Evolutionary conservation across 2,113 vertebrate species (phyloP), one percentile per base, ranked within the genome.

Genomic region (Columba livia): DNA sequence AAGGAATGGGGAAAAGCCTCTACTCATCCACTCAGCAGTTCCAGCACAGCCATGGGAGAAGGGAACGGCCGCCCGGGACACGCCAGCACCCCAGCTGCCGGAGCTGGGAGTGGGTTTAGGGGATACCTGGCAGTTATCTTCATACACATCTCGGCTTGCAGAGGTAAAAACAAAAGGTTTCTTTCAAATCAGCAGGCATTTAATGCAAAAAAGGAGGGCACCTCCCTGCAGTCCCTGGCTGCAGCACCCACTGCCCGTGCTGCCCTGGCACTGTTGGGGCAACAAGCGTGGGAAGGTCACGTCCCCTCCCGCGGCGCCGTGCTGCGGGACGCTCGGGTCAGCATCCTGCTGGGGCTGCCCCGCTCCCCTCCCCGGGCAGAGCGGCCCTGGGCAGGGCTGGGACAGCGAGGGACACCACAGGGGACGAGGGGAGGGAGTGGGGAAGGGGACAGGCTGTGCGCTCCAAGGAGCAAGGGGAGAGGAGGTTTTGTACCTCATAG

Each of bases 11-110:
- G 53, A 66, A 92, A 79, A 91, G 94, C 95, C 66, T 96, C 95
- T 97, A 97, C 94, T 96, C 94, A 96, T 96, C 94, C 90, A 96
- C 80, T 94, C 95, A 96, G 93, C 97, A 79, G 96, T 94, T 97
- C 97, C 97, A 89, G 94, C 92, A 90, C 80, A 89, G 93, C 93
- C 92, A 58, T 29, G 31, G 31, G 77, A n/a, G 84, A 71, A 74
- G 83, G 75, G 62, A 56, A 32, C 4, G 60, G 69, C 74, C 40
- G 0, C 1, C 31, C 26, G n/a, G 72, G 84, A 57, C 36, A 54
- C 40, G 13, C 67, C 83, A 2, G 70, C 5, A 44, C 91, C 73
- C 90, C 96, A 70, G 93, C 88, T 95, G 90, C 90, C 53, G 85
- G 95, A 88, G 92, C 95, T 85, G 88, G 36, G 90, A 79, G 94